Evolutionary conservation across 2,113 vertebrate species (phyloP), one percentile per base, ranked within the genome.

Genomic region (Oryzias curvinotus): DNA sequence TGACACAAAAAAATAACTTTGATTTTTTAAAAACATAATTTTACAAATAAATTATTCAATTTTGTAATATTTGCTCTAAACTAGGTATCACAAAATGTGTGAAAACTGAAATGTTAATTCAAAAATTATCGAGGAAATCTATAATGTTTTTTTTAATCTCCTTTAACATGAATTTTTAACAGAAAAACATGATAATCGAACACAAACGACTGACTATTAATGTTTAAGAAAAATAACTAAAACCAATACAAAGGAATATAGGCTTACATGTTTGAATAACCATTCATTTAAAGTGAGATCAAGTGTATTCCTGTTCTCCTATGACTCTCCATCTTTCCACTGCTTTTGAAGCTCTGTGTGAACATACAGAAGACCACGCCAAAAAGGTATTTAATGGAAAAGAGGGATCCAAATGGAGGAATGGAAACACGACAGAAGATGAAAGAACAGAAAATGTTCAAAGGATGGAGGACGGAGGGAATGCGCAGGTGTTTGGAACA

Each of bases 311-410:
- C 28, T 49, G 43, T 25, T 19, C 66, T 63, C 64, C 54, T 25
- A 17, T 49, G 55, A 46, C 17, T 67, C 3, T 25, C 10, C 30
- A 59, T 43, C 36, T 57, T 64, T 55, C 43, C 52, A 42, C 50
- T 51, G 58, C 59, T 57, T 89, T 84, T 87, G 70, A 87, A 78
- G 73, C 77, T 51, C 65, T 68, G 56, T 42, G 10, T 47, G 21
- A 75, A 52, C 43, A 51, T 46, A 57, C 59, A 47, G 23, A 36
- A 61, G 57, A 54, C 50, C 43, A 43, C 19, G 43, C 26, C 13
- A 14, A 17, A 25, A 30, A 57, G 55, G 56, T 61, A 69, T 73
- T 80, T 68, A 17, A 48, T 41, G 26, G 43, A 41, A 55, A 41
- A 12, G 21, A 25, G 17, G 36, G 17, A 52, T 19, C 58, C 50